Base-by-base conservation (phyloP, 2,797 vertebrate genomes). In the Sebastes hopkinsi region DNA sequence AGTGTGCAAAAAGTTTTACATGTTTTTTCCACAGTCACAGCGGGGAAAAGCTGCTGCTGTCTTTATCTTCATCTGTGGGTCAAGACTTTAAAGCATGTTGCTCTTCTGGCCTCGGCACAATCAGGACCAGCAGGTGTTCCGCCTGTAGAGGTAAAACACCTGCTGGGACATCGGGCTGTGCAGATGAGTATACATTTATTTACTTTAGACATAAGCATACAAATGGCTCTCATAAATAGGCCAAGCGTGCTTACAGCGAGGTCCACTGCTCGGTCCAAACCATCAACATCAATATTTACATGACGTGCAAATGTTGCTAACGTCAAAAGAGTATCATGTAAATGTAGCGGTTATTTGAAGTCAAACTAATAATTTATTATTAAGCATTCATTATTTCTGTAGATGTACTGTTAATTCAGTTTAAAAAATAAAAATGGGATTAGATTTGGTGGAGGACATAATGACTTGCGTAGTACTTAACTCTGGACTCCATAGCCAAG, bases 111-210 rank as follows among this genome's bases (percentile, higher is more conserved):
- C 58, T 69, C 50, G 1, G 5, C 64, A 69, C 83, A 72, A 60
- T 72, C 58, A 65, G 38, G 52, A 65, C 67, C 77, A 50, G 80
- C 83, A 85, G 83, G 80, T 72, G 83, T 78, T 76, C 67, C 42
- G 54, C 36, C 64, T 27, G 67, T 23, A 2, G 55, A 75, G 54
- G 67, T 8, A 3, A 56, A 78, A 64, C 77, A 23, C 82, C 84
- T 78, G 82, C 84, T 36, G 82, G 3, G 67, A 61, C 22, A 34
- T 0, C 11, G 22, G 34, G 34, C 30, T 16, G 55, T 18, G 55
- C 59, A 59, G 64, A 58, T 46, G 60, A 61, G 29, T 27, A 42
- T 54, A 64, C 60, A 64, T 84, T 66, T 58, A 62, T 60, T 50
- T 46, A 54, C 58, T 67, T 65, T 55, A 64, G 62, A 72, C 70